Conservation (phyloP, 2,888 invertebrate species). For the Rhagonycha fulva region DNA sequence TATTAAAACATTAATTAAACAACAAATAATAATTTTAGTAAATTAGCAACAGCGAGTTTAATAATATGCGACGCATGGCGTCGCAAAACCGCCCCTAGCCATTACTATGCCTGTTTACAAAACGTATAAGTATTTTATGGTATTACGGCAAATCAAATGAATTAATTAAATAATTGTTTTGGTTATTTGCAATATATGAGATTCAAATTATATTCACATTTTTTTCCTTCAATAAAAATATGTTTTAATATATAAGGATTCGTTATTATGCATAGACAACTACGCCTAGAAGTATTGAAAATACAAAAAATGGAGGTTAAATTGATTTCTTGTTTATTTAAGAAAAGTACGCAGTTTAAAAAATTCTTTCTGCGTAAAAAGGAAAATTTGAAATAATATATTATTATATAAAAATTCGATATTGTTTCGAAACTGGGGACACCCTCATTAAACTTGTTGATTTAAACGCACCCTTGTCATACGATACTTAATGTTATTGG, state of each 20-base stretch:
- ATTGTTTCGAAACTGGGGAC: neutral
- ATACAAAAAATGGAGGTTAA: neutral
- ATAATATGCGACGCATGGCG: neutral
- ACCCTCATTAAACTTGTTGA: constrained; percentile 31
- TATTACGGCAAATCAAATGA: neutral
- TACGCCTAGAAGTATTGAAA: neutral
- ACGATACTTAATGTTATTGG: constrained; percentile 32
- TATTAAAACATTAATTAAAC: neutral
- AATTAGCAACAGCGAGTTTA: neutral
- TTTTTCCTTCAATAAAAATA: neutral
- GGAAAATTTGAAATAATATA: neutral
- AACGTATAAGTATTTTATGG: neutral
- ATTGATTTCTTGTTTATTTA: neutral
- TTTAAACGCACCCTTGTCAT: constrained; percentile 30
- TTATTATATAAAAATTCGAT: neutral
- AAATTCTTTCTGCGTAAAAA: neutral
- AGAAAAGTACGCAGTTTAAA: neutral
- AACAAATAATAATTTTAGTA: neutral
- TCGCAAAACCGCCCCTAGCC: neutral
- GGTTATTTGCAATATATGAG: neutral
- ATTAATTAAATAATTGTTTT: neutral
- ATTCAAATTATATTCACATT: neutral
- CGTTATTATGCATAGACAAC: neutral
- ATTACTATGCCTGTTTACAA: neutral
- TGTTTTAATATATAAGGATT: neutral